phyloP scores from a whole-genome alignment of 2,888 invertebrate species.

The Ormyrus rosae region DNA sequence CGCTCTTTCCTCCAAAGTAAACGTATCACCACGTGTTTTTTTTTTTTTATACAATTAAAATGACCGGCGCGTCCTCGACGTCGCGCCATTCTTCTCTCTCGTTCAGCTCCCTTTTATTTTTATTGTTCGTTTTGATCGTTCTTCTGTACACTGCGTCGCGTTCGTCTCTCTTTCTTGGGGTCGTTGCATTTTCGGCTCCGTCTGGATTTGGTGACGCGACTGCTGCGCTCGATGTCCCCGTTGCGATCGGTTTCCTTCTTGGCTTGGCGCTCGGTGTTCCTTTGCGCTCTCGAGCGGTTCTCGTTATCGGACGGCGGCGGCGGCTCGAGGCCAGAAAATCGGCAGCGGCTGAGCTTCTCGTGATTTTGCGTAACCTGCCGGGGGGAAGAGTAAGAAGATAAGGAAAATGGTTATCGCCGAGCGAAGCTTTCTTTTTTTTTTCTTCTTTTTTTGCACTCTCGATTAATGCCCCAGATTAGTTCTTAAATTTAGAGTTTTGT shows the following conservation, averaged over 20 bases:
- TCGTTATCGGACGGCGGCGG: not conserved
- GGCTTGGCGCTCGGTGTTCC: too few species aligned
- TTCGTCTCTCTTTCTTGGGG: not conserved
- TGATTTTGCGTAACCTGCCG: constrained; percentile 39
- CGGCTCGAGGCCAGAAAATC: not conserved
- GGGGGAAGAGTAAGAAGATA: constrained; percentile 33
- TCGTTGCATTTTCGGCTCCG: not conserved
- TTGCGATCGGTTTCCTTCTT: too few species aligned
- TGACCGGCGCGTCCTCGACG: not conserved
- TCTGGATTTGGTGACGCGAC: not conserved
- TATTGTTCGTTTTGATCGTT: not conserved
- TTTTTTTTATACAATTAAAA: not conserved
- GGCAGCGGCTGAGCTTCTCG: constrained; percentile 18
- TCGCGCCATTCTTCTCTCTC: not conserved
- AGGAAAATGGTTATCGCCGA: not conserved
- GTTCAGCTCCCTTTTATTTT: not conserved
- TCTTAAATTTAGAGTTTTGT: too few species aligned
- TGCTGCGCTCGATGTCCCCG: not conserved
- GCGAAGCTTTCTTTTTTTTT: not conserved
- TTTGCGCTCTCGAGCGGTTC: too few species aligned
- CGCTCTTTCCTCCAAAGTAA: not conserved
- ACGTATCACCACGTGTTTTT: not conserved
- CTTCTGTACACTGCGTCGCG: not conserved
- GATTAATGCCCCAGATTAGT: too few species aligned
- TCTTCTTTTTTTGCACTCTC: not conserved